Base-by-base conservation (phyloP, 2,113 vertebrate species). In the Rattus rattus region DNA sequence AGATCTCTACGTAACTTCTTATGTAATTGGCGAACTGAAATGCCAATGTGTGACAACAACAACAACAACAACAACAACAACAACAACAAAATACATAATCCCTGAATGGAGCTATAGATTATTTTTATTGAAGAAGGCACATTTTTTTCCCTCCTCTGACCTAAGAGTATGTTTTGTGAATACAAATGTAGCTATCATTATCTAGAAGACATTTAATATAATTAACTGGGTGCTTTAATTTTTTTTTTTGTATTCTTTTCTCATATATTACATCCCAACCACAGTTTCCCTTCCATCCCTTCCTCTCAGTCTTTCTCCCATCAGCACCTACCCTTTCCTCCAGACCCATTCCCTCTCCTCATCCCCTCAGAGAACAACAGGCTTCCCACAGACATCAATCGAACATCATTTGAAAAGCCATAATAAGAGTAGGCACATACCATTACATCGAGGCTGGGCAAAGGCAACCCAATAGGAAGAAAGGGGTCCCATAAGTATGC, bases 81-180 rank as follows among this genome's bases (percentile, higher is more conserved):
- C 54, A 90, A 43, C 73, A 90, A 43, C 67, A 80, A 11, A 67
- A 43, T 81, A 52, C 43, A 65, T 65, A 92, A 67, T 90, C 49
- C 2, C 24, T 83, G 33, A 96, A 36, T 69, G 1, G 26, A 75
- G 75, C 59, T 69, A 11, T 22, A 76, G 67, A 59, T 49, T 6
- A 79, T n/a, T 79, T 83, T 92, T 91, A 75, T 90, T n/a, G 83
- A 94, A 79, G 17, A 92, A 52, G 7, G 19, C 56, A 7, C 17
- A 54, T 24, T 39, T 54, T 90, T 91, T 92, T 80, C 54, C 85
- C 80, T 73, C 79, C 26, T 86, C 24, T 88, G 83, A 85, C 20
- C 75, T 22, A 95, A 65, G 7, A 65, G 43, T 19, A 81, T 83
- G 43, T 36, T 93, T 94, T 95, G 19, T 86, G 39, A 94, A 94